These are phyloP conservation scores for Anastrepha ludens DNA, from an alignment of 1,140 invertebrate genomes.

Conservation along the genomic window DNA sequence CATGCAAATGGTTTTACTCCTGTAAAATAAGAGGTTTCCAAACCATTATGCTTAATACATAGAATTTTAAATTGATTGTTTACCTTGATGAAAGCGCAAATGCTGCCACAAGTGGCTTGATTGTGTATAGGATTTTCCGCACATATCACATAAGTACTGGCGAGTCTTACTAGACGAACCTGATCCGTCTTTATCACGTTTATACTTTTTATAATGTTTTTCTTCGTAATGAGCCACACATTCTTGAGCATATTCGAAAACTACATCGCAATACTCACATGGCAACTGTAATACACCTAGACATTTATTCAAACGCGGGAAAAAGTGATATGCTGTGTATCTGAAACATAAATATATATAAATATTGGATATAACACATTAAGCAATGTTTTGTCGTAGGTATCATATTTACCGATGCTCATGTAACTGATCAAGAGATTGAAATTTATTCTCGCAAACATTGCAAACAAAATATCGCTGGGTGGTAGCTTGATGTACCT, in stretches of 20 bases:
- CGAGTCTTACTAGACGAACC: slow-evolving; percentile 64
- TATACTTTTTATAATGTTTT: slow-evolving; percentile 69
- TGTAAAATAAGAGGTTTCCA: slow-evolving; percentile 56
- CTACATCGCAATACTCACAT: slow-evolving; percentile 68
- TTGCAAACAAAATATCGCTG: slow-evolving; percentile 74
- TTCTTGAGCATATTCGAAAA: slow-evolving; percentile 73
- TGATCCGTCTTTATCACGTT: slow-evolving; percentile 65
- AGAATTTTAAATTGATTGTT: slow-evolving; percentile 16
- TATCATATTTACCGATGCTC: slow-evolving; percentile 72
- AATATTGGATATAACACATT: slow-evolving; percentile 59
- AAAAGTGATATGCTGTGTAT: slow-evolving; percentile 66
- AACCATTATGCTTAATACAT: background rate
- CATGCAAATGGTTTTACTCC: slow-evolving; percentile 79
- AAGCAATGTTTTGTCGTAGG: background rate
- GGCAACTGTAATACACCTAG: slow-evolving; percentile 61
- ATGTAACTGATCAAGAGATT: slow-evolving; percentile 68
- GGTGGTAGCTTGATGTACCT: slow-evolving; percentile 64
- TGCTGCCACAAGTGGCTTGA: slow-evolving; percentile 80
- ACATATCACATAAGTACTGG: slow-evolving; percentile 78
- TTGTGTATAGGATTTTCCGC: slow-evolving; percentile 78
- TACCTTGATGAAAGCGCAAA: slow-evolving; percentile 78
- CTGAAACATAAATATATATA: slow-evolving; percentile 62
- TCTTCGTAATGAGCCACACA: slow-evolving; percentile 73
- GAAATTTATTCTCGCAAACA: slow-evolving; percentile 74
- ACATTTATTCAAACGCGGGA: slow-evolving; percentile 63